Evolutionary conservation across 2,888 invertebrate species (phyloP), one percentile per base, ranked within the genome.

Genomic region (Macaria liturata): DNA sequence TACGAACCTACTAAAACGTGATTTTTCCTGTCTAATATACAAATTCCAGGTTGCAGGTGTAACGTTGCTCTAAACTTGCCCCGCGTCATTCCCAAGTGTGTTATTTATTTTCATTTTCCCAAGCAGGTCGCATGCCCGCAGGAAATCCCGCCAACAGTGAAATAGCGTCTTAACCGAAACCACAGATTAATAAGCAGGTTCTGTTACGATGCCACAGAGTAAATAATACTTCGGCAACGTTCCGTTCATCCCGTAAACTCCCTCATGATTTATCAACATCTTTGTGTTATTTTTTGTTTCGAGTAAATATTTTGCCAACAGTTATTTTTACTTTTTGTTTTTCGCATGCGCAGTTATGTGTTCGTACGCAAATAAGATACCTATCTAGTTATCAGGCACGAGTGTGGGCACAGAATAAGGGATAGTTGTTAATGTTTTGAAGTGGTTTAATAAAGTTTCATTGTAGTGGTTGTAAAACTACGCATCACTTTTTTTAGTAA

Each of bases 311-410:
- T 54, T 46, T 54, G 58, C 37, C 43, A 49, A 32, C 42, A 9
- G 30, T 54, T 59, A 50, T 59, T 54, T 59, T 54, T 54, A 49
- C 34, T 46, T 40, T 49, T 43, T 45, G 46, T 30, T 53, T 50
- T 53, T 49, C 37, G 43, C 39, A 59, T 59, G 54, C 59, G 59
- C 59, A 54, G 50, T 59, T 54, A 20, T 20, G 20, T 50, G 46
- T 54, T 42, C 20, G 37, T 43, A 39, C 46, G 54, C 59, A 59
- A n/a, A 54, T 57, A 44, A 20, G 20, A 4, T 42, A 42, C n/a
- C 42, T 42, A 42, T 42, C 43, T 31, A 32, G 49, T 53, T 53
- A 53, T 57, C 57, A 37, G 43, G 34, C 49, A 50, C 58, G 50
- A 58, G 54, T 49, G 8, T 5, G 34, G 34, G 32, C 20, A 5